phyloP scores from a whole-genome alignment of 2,888 invertebrate genomes.

The Strigamia maritima region DNA sequence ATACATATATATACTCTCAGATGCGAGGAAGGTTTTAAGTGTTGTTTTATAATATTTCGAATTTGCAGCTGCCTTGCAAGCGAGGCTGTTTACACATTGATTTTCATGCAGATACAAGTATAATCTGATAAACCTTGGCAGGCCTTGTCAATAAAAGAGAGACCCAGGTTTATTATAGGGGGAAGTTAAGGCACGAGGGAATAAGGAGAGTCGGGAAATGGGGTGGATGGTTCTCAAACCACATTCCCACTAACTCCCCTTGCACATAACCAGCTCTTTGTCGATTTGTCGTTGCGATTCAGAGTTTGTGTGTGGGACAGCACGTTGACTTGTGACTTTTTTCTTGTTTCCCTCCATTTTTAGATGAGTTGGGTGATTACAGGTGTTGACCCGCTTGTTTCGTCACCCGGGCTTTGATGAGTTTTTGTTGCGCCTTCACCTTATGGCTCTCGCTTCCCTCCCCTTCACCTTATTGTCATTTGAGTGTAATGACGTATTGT shows the following conservation, averaged over 20 bases:
- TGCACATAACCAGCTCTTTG: background rate
- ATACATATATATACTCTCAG: background rate
- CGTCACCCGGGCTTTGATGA: slow-evolving; percentile 18
- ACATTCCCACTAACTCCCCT: background rate
- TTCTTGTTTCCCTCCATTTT: background rate
- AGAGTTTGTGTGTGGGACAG: background rate
- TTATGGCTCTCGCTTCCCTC: background rate
- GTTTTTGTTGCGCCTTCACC: slow-evolving; percentile 1
- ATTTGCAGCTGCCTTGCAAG: slow-evolving; percentile 20
- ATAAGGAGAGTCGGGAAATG: background rate
- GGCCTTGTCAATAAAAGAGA: slow-evolving; percentile 23
- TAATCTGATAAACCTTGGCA: slow-evolving; percentile 23
- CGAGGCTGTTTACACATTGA: slow-evolving; percentile 18
- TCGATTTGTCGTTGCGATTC: background rate
- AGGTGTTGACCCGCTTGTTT: slow-evolving; percentile 18
- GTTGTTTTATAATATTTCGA: slow-evolving; percentile 14
- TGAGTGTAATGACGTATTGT: slow-evolving; percentile 23
- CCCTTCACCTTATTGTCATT: slow-evolving; percentile 20
- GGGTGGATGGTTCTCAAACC: background rate
- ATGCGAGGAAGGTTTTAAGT: background rate
- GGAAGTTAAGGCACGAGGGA: background rate
- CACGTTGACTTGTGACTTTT: background rate
- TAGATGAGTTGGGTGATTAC: background rate
- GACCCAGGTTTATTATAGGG: slow-evolving; percentile 10
- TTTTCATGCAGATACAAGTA: slow-evolving; percentile 19